These are phyloP conservation scores for Pyrrhia umbra DNA, from an alignment of 2,888 invertebrate species.

Conservation along the genomic window DNA sequence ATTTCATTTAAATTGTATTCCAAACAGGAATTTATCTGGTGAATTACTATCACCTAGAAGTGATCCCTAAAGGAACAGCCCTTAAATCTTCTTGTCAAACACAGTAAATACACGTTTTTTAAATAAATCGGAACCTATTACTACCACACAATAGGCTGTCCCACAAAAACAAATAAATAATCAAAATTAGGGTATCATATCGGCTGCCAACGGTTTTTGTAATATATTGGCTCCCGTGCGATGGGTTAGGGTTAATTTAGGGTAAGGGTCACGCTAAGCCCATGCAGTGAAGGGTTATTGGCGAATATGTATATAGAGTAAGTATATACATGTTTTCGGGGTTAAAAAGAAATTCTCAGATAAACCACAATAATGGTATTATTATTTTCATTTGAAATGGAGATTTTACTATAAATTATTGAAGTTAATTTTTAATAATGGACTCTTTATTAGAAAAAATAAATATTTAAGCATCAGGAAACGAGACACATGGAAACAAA, in stretches of 20 bases:
- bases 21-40: too few species aligned
- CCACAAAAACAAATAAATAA: conserved; percentile 43
- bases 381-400: too few species aligned
- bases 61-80: too few species aligned
- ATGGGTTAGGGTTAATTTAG: conserved; percentile 38
- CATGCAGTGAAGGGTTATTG: conserved; percentile 17
- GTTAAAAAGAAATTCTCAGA: too few species aligned
- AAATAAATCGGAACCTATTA: conserved; percentile 5
- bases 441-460: too few species aligned
- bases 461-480: too few species aligned
- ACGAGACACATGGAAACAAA: too few species aligned
- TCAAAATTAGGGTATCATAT: conserved; percentile 28
- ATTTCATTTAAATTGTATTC: too few species aligned
- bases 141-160: conserved; percentile 4
- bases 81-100: background rate
- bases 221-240: conserved; percentile 33
- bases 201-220: conserved; percentile 6
- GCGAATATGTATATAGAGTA: conserved; percentile 11
- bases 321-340: conserved; percentile 9
- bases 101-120: background rate
- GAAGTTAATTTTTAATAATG: too few species aligned
- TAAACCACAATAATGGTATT: too few species aligned
- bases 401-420: too few species aligned
- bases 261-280: conserved; percentile 30
- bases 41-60: too few species aligned